Evolutionary conservation across 2,113 vertebrate genomes (phyloP), one percentile per base, ranked within the genome.

Genomic region (Gambusia holbrooki): DNA sequence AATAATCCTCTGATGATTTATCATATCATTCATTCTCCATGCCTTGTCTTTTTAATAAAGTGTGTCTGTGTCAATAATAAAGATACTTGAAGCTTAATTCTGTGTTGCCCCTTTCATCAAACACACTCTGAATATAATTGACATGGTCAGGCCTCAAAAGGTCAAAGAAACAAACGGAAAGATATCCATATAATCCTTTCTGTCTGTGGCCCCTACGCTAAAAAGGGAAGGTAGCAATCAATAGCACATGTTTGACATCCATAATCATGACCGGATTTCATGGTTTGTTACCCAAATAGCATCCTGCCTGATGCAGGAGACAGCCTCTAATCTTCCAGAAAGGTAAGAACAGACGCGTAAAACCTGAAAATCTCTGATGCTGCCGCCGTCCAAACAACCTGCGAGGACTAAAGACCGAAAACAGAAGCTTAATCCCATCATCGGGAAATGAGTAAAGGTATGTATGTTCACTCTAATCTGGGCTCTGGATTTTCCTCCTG

Each of bases 381-480:
- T 48, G 74, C n/a, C n/a, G 40, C 58, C 58, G 4, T 62, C 22
- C 64, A 7, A 73, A 85, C 69, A 35, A 25, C 33, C 30, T 28
- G 5, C 22, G 1, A 3, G 0, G 25, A 5, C 15, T 62, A n/a
- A 19, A 79, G 54, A n/a, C 66, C 71, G 28, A 67, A 83, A 82
- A 72, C 73, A 5, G 77, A 75, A 66, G 66, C 70, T 17, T 74
- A 60, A 75, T 67, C 71, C 69, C n/a, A 9, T 79, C 45, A 74
- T 32, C 63, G 68, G 58, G 51, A 58, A 42, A 30, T 40, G 66
- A 79, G 28, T 60, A n/a, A 54, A 63, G 12, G 62, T 78, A 40
- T 22, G 61, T 45, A 4, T 64, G 54, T 63, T 42, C 60, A 35
- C 30, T 33, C 22, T 82, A 69, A 77, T 71, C 71, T 66, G n/a